A percentile compares a stretch with the other conserved stretches of the same genome.
phyloP scores from a whole-genome alignment of 2,113 vertebrate genomes.

The Pluvianellus socialis region DNA sequence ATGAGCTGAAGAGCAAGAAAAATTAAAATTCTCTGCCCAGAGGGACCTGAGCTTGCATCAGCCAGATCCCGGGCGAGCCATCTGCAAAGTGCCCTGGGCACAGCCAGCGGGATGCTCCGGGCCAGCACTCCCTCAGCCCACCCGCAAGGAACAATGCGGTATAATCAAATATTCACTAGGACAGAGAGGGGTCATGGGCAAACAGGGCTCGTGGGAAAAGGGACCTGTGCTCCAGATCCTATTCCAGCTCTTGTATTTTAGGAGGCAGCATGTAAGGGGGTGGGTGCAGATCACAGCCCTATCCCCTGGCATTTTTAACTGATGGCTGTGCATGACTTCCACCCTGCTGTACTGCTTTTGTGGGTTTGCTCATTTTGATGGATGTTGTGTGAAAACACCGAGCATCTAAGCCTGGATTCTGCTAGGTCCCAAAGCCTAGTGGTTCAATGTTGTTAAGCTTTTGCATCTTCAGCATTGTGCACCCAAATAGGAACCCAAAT shows the following conservation, averaged over 20 bases:
- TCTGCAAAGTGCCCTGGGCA: background rate
- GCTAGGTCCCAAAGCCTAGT: background rate
- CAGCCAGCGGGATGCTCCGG: background rate
- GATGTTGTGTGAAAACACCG: background rate
- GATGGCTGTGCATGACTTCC: rapidly evolving
- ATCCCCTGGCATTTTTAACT: rapidly evolving
- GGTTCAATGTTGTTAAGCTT: background rate
- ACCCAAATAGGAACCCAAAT: background rate
- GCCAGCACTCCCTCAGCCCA: background rate
- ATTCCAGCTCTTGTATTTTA: background rate
- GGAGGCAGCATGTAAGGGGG: background rate
- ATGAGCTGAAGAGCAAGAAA: background rate
- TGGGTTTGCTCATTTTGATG: background rate
- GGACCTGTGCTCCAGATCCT: background rate
- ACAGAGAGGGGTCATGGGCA: background rate
- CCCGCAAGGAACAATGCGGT: rapidly evolving
- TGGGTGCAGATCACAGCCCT: rapidly evolving
- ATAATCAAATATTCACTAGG: background rate
- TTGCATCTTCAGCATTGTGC: background rate
- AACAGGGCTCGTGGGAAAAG: rapidly evolving
- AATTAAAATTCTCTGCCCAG: background rate
- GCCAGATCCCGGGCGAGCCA: background rate
- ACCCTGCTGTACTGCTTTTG: background rate
- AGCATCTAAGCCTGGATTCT: background rate
- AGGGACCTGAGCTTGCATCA: background rate